A percentile compares a stretch with the other conserved stretches of the same genome.
These are phyloP conservation scores for Tursiops truncatus DNA, from an alignment of 2,113 vertebrate genomes.

Conservation along the genomic window DNA sequence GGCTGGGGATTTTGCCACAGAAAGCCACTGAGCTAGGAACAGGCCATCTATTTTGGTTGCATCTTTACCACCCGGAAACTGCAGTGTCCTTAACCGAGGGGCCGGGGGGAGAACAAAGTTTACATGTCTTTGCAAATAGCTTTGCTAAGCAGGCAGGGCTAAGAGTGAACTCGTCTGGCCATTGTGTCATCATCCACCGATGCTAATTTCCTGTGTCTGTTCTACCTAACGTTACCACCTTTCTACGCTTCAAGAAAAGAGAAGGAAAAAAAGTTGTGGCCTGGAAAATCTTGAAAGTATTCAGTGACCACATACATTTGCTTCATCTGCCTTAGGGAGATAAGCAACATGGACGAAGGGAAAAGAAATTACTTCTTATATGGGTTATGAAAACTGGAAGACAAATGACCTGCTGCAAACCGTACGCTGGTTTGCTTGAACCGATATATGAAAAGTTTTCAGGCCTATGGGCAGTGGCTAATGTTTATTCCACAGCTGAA, in stretches of 20 bases:
- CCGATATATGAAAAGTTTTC: not conserved
- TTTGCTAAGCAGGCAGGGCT: not conserved
- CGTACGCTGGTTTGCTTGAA: not conserved
- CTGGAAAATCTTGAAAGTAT: slow-evolving; percentile 31
- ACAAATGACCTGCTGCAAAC: not conserved
- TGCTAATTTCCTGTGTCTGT: not conserved
- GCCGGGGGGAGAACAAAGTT: not conserved
- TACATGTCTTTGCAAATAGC: not conserved
- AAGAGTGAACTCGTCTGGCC: not conserved
- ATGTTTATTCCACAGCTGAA: slow-evolving; percentile 27
- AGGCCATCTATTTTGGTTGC: not conserved
- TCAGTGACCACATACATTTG: not conserved
- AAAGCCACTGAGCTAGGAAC: not conserved
- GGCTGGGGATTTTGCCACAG: not conserved
- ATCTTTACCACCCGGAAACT: not conserved
- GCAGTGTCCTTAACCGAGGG: not conserved
- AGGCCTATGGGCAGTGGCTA: not conserved
- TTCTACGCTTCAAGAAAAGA: not conserved
- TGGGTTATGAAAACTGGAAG: slow-evolving; percentile 30
- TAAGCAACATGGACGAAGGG: not conserved
- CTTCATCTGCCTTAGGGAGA: slow-evolving; percentile 13
- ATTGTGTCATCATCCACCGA: not conserved
- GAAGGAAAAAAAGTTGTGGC: not conserved
- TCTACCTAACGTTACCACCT: not conserved
- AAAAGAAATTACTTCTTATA: not conserved